These are phyloP conservation scores for Petrocephalus schoutedeni DNA, from an alignment of 2,797 vertebrate species.

Conservation along the genomic window DNA sequence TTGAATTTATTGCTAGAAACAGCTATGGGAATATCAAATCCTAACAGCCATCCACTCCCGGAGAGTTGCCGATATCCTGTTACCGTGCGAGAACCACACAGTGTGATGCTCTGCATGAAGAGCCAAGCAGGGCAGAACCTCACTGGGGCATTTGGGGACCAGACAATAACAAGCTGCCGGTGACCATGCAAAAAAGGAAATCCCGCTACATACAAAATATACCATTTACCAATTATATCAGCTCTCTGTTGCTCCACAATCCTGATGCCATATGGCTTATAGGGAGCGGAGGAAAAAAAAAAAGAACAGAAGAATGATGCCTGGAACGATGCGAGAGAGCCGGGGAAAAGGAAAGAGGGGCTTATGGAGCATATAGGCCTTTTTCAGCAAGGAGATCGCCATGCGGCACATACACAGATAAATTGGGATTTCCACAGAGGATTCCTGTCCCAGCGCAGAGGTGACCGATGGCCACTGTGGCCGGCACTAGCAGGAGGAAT, in stretches of 20 bases:
- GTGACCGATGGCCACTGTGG: not conserved
- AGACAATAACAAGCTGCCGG: not conserved
- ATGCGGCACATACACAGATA: not conserved
- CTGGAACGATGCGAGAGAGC: not conserved
- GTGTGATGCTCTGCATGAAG: not conserved
- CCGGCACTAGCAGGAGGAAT: not conserved
- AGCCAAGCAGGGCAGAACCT: not conserved
- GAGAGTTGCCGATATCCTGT: not conserved
- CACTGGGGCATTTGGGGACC: not conserved
- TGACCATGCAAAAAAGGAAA: not conserved
- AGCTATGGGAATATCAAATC: not conserved
- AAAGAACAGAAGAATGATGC: not conserved
- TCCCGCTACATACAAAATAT: not conserved
- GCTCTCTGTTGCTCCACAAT: too few relatives aligned
- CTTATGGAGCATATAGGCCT: not conserved
- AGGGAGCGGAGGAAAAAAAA: not conserved
- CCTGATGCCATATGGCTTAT: not conserved
- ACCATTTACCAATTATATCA: not conserved
- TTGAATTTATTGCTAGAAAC: not conserved
- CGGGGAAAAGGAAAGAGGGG: not conserved
- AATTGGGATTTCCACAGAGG: not conserved
- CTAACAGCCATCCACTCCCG: not conserved
- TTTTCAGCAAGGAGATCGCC: not conserved
- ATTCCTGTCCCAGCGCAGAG: not conserved
- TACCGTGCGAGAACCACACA: not conserved